phyloP scores from a whole-genome alignment of 2,113 vertebrate genomes.

The Gallinago media region DNA sequence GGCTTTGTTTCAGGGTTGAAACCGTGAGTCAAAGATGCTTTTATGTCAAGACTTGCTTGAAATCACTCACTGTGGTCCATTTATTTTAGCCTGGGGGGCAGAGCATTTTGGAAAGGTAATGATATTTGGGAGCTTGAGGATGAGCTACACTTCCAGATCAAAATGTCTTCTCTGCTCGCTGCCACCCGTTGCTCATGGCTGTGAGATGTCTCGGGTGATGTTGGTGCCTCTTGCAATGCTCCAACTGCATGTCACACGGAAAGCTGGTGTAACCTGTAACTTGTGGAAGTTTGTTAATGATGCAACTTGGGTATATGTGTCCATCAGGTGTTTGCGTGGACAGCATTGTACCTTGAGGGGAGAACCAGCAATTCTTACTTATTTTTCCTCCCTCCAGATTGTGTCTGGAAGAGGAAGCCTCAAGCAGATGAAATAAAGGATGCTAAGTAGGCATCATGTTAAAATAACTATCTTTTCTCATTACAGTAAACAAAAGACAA shows the following conservation, averaged over 20 bases:
- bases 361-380: neutral
- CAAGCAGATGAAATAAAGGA: neutral
- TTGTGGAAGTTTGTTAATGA: neutral
- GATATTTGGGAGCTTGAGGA: neutral
- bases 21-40: conserved; percentile 28
- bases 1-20: conserved; percentile 20
- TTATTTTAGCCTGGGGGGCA: neutral
- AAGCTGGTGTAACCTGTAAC: neutral
- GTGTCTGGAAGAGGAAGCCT: neutral
- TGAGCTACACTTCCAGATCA: neutral
- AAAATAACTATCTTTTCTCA: neutral
- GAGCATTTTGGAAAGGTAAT: neutral
- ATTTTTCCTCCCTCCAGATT: neutral
- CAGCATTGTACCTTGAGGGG: neutral
- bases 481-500: neutral
- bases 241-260: neutral
- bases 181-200: accelerated
- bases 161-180: neutral
- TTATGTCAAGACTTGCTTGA: conserved; percentile 30
- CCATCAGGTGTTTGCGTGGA: neutral
- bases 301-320: accelerated
- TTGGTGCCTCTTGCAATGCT: neutral
- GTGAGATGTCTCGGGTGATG: neutral
- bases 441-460: neutral
- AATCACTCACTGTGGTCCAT: conserved; percentile 24